These are phyloP conservation scores for Andrena fulva DNA, from an alignment of 2,888 invertebrate species.

Conservation along the genomic window DNA sequence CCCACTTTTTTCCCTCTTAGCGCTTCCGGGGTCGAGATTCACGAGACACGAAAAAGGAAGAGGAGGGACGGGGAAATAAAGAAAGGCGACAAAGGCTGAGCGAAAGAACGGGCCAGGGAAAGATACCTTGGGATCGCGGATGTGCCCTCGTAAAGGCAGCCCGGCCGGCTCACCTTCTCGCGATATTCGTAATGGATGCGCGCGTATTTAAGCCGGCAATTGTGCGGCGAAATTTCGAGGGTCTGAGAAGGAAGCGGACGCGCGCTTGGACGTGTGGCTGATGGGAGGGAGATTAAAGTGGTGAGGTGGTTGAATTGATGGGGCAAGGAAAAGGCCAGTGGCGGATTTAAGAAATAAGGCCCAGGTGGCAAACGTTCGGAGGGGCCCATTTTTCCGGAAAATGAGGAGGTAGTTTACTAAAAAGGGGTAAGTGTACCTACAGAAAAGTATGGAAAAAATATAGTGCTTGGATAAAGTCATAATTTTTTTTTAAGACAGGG, in stretches of 20 bases:
- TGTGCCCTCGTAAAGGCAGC: conserved; percentile 48
- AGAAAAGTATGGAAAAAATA: no score
- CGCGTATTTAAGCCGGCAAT: conserved; percentile 29
- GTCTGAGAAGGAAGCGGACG: background rate
- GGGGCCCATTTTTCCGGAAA: no score
- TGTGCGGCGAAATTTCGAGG: conserved; percentile 4
- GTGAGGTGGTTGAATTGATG: no score
- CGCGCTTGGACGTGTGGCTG: no score
- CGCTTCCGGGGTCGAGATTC: conserved; percentile 74
- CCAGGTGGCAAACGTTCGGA: no score
- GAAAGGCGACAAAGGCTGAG: conserved; percentile 67
- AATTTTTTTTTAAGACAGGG: no score
- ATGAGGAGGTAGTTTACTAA: no score
- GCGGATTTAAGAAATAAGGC: no score
- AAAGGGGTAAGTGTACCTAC: no score
- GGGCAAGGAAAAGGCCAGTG: no score
- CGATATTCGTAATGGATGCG: conserved; percentile 49
- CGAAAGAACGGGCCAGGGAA: conserved; percentile 55
- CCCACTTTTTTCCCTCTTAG: conserved; percentile 35
- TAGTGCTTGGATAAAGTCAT: no score
- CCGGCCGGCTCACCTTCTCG: conserved; percentile 28
- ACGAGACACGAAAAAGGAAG: conserved; percentile 62
- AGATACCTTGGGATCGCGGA: conserved; percentile 69
- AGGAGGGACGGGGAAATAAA: conserved; percentile 50
- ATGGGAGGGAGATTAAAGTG: no score